Conservation (phyloP, 1,140 invertebrate genomes). For the Zophobas atratus region DNA sequence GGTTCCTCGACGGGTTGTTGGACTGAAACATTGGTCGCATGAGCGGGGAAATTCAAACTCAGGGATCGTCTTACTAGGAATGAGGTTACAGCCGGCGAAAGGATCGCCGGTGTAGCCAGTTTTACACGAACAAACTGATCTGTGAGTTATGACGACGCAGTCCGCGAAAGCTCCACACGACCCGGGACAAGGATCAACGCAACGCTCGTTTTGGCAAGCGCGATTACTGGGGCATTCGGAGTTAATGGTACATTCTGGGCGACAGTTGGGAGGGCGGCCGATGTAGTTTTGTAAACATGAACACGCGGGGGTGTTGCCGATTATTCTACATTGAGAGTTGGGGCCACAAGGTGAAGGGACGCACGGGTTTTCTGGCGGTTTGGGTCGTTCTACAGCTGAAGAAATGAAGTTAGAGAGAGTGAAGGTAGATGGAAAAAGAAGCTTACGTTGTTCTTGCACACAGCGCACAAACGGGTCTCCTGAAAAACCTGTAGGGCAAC, state of each 20-base stretch:
- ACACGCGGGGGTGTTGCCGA: slow-evolving; percentile 74
- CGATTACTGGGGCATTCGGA: slow-evolving; percentile 75
- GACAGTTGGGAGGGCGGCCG: slow-evolving; percentile 75
- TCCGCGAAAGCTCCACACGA: slow-evolving; percentile 75
- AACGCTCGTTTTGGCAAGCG: slow-evolving; percentile 78
- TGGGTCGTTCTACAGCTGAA: slow-evolving; percentile 58
- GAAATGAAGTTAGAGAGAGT: neutral
- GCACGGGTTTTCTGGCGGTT: slow-evolving; percentile 72
- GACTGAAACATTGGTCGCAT: slow-evolving; percentile 55
- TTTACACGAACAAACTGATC: slow-evolving; percentile 75
- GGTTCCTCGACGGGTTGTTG: slow-evolving; percentile 60
- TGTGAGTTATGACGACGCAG: slow-evolving; percentile 76
- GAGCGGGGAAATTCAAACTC: neutral
- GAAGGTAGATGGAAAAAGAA: slow-evolving; percentile 39
- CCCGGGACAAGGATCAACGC: slow-evolving; percentile 74
- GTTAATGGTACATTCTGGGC: slow-evolving; percentile 78
- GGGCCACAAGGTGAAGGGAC: slow-evolving; percentile 78
- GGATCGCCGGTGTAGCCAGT: slow-evolving; percentile 75
- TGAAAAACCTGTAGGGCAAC: slow-evolving; percentile 76
- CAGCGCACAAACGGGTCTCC: slow-evolving; percentile 85
- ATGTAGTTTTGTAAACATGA: slow-evolving; percentile 74
- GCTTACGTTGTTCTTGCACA: slow-evolving; percentile 71
- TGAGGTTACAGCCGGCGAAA: slow-evolving; percentile 71
- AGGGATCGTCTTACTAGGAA: slow-evolving; percentile 67
- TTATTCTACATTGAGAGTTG: slow-evolving; percentile 75